phyloP scores from a whole-genome alignment of 2,113 vertebrate species.

The Grammomys dolichurus region DNA sequence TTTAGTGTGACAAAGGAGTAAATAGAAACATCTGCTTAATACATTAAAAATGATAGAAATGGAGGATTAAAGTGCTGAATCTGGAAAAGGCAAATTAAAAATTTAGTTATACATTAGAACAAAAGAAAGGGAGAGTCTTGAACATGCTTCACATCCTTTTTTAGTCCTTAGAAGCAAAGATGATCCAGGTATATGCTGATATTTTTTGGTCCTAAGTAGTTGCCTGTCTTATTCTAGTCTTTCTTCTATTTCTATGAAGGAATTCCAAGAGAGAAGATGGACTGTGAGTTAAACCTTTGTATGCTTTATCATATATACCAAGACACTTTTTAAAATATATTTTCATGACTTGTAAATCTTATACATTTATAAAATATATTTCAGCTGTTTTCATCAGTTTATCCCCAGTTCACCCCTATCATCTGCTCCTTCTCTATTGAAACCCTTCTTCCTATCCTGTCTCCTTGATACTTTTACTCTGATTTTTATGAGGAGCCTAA shows the following conservation, averaged over 20 bases:
- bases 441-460: not conserved
- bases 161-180: not conserved
- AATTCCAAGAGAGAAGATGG: not conserved
- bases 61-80: not conserved
- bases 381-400: not conserved
- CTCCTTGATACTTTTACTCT: not conserved
- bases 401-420: not conserved
- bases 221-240: not conserved
- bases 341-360: not conserved
- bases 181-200: not conserved
- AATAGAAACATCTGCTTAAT: not conserved
- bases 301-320: not conserved
- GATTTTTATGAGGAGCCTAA: not conserved
- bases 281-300: not conserved
- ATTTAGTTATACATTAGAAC: not conserved
- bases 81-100: not conserved
- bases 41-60: not conserved
- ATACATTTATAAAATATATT: not conserved
- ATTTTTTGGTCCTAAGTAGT: not conserved
- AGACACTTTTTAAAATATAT: not conserved
- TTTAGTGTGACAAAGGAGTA: not conserved
- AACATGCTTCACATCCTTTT: not conserved
- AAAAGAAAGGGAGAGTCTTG: not conserved
- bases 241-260: not conserved
- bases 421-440: not conserved